Conservation (phyloP, 2,888 invertebrate genomes). For the Tholera decimalis region DNA sequence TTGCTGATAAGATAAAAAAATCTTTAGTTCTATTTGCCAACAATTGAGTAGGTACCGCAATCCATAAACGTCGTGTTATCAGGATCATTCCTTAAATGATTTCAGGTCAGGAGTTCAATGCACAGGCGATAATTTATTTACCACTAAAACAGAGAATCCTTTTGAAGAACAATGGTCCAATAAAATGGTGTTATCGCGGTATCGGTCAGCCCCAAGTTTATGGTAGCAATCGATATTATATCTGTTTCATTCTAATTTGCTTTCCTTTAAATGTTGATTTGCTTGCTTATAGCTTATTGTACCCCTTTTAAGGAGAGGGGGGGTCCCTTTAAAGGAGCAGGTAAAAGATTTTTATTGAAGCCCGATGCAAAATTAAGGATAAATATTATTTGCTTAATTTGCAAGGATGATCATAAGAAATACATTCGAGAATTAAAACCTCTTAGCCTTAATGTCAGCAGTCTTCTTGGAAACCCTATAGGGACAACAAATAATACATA, state of each 20-base stretch:
- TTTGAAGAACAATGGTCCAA: constrained; percentile 66
- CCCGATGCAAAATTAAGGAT: not conserved
- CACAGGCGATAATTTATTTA: constrained; percentile 59
- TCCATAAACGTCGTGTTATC: constrained; percentile 42
- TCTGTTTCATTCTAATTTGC: constrained; percentile 60
- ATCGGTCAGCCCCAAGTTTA: constrained; percentile 62
- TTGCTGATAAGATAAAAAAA: not conserved
- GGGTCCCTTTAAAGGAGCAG: not conserved
- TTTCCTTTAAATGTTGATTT: constrained; percentile 56
- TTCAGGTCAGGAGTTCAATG: constrained; percentile 63
- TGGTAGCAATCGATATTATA: constrained; percentile 61
- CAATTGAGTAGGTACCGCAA: not conserved
- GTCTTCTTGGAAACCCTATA: too few species aligned
- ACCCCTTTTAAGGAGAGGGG: constrained; percentile 46
- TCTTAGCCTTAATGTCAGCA: too few species aligned
- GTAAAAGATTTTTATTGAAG: constrained; percentile 1
- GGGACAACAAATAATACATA: too few species aligned
- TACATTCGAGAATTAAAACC: too few species aligned
- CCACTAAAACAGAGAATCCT: constrained; percentile 59
- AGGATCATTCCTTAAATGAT: constrained; percentile 53
- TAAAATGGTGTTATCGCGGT: constrained; percentile 66
- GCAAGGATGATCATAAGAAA: not conserved
- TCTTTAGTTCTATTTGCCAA: constrained; percentile 7
- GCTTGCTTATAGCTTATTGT: constrained; percentile 45
- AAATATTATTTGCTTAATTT: constrained; percentile 5